phyloP scores from a whole-genome alignment of 2,797 vertebrate species.

The Myotis pilosus region DNA sequence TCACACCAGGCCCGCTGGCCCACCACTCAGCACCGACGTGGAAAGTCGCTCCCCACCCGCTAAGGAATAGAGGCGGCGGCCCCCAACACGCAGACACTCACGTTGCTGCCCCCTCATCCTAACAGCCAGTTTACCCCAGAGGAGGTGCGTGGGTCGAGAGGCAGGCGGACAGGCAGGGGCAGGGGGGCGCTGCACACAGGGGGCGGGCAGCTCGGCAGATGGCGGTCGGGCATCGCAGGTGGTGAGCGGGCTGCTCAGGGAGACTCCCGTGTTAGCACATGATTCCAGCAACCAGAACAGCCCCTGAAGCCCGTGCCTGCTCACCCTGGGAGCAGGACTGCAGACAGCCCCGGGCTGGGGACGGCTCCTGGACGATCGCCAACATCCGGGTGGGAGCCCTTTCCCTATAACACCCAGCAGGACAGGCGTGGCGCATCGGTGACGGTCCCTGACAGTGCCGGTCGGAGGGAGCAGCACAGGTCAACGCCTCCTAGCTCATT shows the following conservation, averaged over 20 bases:
- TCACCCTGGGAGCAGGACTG: constrained; percentile 52
- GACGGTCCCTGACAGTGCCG: neutral
- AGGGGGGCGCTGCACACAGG: constrained; percentile 53
- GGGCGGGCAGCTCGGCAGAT: constrained; percentile 67
- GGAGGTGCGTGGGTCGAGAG: neutral
- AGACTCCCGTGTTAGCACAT: constrained; percentile 68
- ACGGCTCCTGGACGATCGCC: neutral
- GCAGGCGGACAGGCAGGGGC: constrained; percentile 51
- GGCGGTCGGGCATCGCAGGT: constrained; percentile 71
- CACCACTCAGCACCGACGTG: accelerated
- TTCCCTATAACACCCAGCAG: neutral
- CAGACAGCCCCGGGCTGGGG: constrained; percentile 23
- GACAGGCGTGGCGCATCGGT: too few species aligned
- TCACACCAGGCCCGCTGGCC: neutral
- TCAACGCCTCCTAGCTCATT: accelerated
- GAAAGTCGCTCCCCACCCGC: neutral
- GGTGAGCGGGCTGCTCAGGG: constrained; percentile 72
- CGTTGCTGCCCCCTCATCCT: accelerated
- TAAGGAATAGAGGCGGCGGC: neutral
- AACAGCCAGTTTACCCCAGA: too few species aligned
- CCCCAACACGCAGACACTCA: accelerated
- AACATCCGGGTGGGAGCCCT: neutral
- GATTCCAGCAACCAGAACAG: constrained; percentile 69
- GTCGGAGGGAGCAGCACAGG: accelerated
- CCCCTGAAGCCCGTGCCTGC: constrained; percentile 66